Evolutionary conservation across 1,140 invertebrate species (phyloP), one percentile per base, ranked within the genome.

Genomic region (Aphaenogaster floridana): DNA sequence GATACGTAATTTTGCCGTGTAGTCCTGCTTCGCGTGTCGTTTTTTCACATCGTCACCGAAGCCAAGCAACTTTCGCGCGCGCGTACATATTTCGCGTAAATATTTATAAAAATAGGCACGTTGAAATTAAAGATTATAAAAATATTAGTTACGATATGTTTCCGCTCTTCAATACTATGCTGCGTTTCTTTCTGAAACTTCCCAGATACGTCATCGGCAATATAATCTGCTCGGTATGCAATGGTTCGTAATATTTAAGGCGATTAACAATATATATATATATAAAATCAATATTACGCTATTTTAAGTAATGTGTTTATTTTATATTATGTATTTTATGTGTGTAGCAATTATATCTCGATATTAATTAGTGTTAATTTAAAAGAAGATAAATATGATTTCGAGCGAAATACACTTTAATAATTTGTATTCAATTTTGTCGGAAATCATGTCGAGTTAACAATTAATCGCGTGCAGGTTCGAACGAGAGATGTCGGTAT

Each of bases 401-500:
- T 9, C 1, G 34, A n/a, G 11, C 7, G 5, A 64, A 63, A 34
- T 54, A 45, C 45, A 34, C 0, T 54, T 50, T 39, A 54, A 74
- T 54, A 50, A 36, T 1, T 11, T 71, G 5, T 71, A 34, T 34
- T 28, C 15, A 52, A 72, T 3, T 72, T 72, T 72, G 34, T 36
- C 3, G 28, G 3, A 72, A 48, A 0, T 71, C 21, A 15, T 42
- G 13, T 77, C 7, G 3, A 76, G 0, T 79, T 79, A 68, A 79
- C 7, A 36, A 78, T 0, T 79, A 11, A 50, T 66, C 2, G 17
- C 11, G 8, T 42, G 7, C 79, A 91, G 90, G 76, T 91, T 39
- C 84, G 90, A 81, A 91, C 92, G n/a, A 92, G 91, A 71, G 94
- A 94, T 8, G 88, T 92, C 15, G 94, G 93, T 57, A 93, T 94